Evolutionary conservation across 2,888 invertebrate species (phyloP), one percentile per base, ranked within the genome.

Genomic region (Eupithecia pulchellata): DNA sequence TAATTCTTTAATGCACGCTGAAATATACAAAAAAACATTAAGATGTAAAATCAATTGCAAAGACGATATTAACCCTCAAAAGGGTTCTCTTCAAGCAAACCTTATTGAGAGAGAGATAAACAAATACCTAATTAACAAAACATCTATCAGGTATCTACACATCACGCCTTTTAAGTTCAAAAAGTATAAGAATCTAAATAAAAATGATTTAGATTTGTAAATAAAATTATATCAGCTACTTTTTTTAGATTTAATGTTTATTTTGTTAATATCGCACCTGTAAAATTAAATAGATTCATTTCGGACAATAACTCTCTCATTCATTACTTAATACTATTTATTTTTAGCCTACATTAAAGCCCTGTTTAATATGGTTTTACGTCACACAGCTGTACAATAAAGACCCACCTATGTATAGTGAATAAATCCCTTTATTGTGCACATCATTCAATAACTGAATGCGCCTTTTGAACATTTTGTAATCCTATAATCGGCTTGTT

Each of bases 401-500:
- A 17, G 9, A 8, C n/a, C 58, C 11, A n/a, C 32, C 3, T 30
- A 30, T 32, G 58, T 60, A 32, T 17, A 60, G 17, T 17, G 34
- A 32, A 60, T 60, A 66, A 71, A 66, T 13, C 67, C 34, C 62
- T 67, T 69, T 66, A 66, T 64, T 69, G 69, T 64, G 64, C 73
- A 74, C 63, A 68, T 68, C 70, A 71, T 76, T 72, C 75, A 76
- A 81, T 80, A 77, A 77, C 78, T 79, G 76, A 82, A 80, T 82
- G 81, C 82, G 82, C 78, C 81, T 78, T 81, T 79, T 78, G 69
- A 77, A 71, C 70, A 73, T 61, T 64, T 72, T 36, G 68, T 82
- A 80, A 83, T 79, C 81, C 77, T 58, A n/a, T 78, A 75, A 82
- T 76, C 78, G 63, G 81, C 79, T 82, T 80, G 52, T 66, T 27